These are phyloP conservation scores for Paraplagusia blochii DNA, from an alignment of 2,113 vertebrate genomes.

Conservation along the genomic window DNA sequence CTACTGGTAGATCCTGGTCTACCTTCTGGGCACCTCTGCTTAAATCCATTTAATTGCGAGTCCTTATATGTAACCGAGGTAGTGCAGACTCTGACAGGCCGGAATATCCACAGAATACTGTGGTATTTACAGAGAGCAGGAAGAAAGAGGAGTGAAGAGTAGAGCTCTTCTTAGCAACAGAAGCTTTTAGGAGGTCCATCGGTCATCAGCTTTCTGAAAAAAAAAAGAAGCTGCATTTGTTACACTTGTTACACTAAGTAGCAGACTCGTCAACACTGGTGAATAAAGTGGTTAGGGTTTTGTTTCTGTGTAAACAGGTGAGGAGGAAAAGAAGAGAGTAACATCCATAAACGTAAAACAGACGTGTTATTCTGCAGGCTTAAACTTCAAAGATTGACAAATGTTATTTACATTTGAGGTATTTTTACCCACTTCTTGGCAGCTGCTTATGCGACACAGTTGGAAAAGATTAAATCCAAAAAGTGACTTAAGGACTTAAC, in stretches of 20 bases:
- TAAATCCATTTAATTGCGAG: background rate
- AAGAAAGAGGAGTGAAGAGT: constrained; percentile 30
- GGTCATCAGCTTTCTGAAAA: constrained; percentile 41
- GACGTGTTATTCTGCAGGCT: background rate
- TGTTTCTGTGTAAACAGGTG: background rate
- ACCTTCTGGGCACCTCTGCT: too few relatives aligned
- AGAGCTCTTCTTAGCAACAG: constrained; percentile 50
- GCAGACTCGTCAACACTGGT: constrained; percentile 18
- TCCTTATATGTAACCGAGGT: background rate
- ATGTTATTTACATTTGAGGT: too few relatives aligned
- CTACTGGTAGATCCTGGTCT: too few relatives aligned
- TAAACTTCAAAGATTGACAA: too few relatives aligned
- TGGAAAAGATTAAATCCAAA: too few relatives aligned
- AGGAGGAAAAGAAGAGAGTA: background rate
- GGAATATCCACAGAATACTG: constrained; percentile 15
- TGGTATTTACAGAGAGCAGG: constrained; percentile 34
- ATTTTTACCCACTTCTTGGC: too few relatives aligned
- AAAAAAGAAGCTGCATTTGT: constrained; percentile 41
- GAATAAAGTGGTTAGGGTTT: background rate
- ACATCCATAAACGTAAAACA: constrained; percentile 17
- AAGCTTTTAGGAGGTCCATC: constrained; percentile 57
- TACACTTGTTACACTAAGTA: constrained; percentile 34
- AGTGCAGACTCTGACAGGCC: constrained; percentile 9
- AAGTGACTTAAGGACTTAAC: too few relatives aligned
- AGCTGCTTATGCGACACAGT: too few relatives aligned